Percentiles rank a stretch among this genome's conserved stretches.
Conservation (phyloP, 2,113 vertebrate genomes). For the Stomatorhinus ivindoensis region DNA sequence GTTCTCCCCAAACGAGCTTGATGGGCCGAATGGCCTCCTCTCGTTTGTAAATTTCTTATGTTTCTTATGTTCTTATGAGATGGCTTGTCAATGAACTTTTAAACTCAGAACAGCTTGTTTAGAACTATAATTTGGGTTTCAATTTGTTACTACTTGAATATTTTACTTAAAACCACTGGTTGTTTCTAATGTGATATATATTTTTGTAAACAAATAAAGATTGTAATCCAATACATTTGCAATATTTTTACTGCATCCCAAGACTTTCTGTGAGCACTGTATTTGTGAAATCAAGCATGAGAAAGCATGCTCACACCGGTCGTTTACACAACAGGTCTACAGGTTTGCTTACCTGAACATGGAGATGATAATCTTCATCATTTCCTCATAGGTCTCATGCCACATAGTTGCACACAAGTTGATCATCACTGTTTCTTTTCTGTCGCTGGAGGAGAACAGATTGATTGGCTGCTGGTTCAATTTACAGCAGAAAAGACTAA, state of each 20-base stretch:
- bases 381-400: constrained; percentile 71
- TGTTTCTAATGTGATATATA: neutral
- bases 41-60: too few relatives aligned
- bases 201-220: neutral
- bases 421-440: constrained; percentile 38
- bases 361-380: constrained; percentile 69
- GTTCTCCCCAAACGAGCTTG: too few relatives aligned
- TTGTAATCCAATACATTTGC: neutral
- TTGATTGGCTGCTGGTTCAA: neutral
- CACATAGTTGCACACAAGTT: constrained; percentile 74
- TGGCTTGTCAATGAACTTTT: neutral
- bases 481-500: neutral
- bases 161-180: neutral
- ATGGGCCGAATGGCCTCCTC: too few relatives aligned
- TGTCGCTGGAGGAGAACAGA: neutral
- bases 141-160: too few relatives aligned
- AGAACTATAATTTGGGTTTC: too few relatives aligned
- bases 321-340: neutral
- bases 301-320: neutral
- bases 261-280: neutral
- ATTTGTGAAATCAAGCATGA: neutral
- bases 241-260: neutral
- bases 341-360: constrained; percentile 60
- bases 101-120: too few relatives aligned
- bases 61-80: too few relatives aligned